Evolutionary conservation across 2,888 invertebrate genomes (phyloP).

Genomic region (Temnothorax ravouxi): DNA sequence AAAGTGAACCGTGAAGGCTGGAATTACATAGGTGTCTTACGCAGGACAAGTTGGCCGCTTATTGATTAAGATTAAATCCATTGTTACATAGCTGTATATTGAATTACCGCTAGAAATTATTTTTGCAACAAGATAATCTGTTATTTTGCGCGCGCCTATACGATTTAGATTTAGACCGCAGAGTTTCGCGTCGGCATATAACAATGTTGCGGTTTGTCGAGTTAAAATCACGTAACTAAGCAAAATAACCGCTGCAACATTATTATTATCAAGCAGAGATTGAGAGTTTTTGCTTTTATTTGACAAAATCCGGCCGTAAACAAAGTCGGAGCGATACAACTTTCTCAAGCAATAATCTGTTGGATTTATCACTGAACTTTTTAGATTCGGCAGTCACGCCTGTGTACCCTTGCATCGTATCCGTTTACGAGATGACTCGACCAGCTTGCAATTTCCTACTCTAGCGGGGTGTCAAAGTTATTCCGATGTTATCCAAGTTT

Average conservation of each 20-base stretch:
- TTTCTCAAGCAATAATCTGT: conserved; percentile 47
- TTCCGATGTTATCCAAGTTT: conserved; percentile 60
- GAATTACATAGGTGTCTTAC: conserved; percentile 78
- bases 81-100: conserved; percentile 54
- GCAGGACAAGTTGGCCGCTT: conserved; percentile 61
- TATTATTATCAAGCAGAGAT: not conserved
- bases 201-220: not conserved
- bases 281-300: conserved; percentile 12
- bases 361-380: conserved; percentile 66
- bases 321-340: conserved; percentile 12
- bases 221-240: conserved; percentile 19
- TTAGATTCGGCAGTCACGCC: conserved; percentile 55
- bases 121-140: conserved; percentile 28
- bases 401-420: conserved; percentile 59
- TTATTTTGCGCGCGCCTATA: not conserved
- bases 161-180: not conserved
- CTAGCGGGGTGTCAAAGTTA: conserved; percentile 56
- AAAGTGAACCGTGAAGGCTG: conserved; percentile 69
- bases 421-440: conserved; percentile 54
- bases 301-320: not conserved
- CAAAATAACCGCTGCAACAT: not conserved
- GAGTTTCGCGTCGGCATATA: not conserved
- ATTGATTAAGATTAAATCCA: conserved; percentile 75
- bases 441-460: conserved; percentile 56
- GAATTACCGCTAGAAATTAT: conserved; percentile 59